Evolutionary conservation across 2,888 invertebrate genomes (phyloP).

Genomic region (Strigamia transsilvanica): DNA sequence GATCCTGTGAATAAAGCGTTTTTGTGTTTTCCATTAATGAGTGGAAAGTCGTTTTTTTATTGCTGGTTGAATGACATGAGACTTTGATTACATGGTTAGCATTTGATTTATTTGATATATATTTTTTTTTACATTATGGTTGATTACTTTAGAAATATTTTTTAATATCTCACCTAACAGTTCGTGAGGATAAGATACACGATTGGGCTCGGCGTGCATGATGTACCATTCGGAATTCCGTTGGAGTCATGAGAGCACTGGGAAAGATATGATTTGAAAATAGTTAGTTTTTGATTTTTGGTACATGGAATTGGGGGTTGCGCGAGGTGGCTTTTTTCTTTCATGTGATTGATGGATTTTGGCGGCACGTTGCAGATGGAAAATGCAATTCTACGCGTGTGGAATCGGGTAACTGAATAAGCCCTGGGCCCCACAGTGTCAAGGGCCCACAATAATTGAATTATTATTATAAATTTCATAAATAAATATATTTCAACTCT

Average conservation of each 20-base stretch:
- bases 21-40: slow-evolving; percentile 15
- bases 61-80: not conserved
- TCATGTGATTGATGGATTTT: too few relatives aligned
- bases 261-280: not conserved
- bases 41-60: not conserved
- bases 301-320: too few relatives aligned
- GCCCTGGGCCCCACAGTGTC: too few relatives aligned
- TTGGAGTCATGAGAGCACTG: slow-evolving; percentile 14
- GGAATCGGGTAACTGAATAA: too few relatives aligned
- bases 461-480: too few relatives aligned
- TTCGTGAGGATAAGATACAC: not conserved
- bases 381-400: too few relatives aligned
- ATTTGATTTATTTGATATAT: not conserved
- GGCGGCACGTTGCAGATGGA: too few relatives aligned
- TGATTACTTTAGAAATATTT: not conserved
- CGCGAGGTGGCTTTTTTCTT: too few relatives aligned
- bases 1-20: slow-evolving; percentile 35
- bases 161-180: slow-evolving; percentile 22
- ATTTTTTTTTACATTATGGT: not conserved
- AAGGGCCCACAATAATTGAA: too few relatives aligned
- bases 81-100: not conserved
- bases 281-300: not conserved
- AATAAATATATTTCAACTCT: too few relatives aligned
- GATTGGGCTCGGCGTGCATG: slow-evolving; percentile 30
- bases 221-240: slow-evolving; percentile 20